Evolutionary conservation across 2,797 vertebrate species (phyloP), one percentile per base, ranked within the genome.

Genomic region (Falco naumanni): DNA sequence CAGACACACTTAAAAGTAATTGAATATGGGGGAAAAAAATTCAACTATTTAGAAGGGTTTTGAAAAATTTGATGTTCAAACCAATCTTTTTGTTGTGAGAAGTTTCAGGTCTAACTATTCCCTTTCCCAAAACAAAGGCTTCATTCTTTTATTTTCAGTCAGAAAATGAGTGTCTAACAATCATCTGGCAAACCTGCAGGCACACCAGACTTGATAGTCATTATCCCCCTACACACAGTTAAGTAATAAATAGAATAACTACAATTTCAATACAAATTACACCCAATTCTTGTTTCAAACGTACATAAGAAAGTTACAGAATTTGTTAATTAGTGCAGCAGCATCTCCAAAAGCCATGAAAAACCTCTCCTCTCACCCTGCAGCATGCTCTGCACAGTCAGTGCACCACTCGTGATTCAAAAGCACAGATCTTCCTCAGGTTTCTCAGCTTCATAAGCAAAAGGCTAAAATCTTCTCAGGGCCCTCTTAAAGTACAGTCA

Each of bases 351-450:
- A 79, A 71, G 2, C 15, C 43, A 26, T 0, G 0, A 48, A 56
- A 68, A 59, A 9, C 5, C 6, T 16, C 39, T 63, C 20, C 7
- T 60, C 13, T 77, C 13, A 12, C 6, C 25, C 56, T 12, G 43
- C 3, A 13, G 15, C 0, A 0, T 15, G 13, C 5, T 48, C 53
- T 54, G 41, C 53, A n/a, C 12, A 41, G 33, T 9, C 78, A 66
- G 16, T 9, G 12, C 6, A 39, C 37, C 7, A 9, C 19, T 5
- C 0, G 0, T 9, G 6, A 51, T 34, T 65, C 65, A 59, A 74
- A 66, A 69, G 34, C 39, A 53, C 6, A 70, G 13, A 78, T 16
- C 7, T 76, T 59, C 34, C 66, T 63, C 22, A 33, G 7, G 54
- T 51, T 56, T 80, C 60, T 75, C 37, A 71, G 0, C 4, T 61